These are phyloP conservation scores for Odontothrips loti DNA, from an alignment of 2,888 invertebrate species.

Conservation along the genomic window DNA sequence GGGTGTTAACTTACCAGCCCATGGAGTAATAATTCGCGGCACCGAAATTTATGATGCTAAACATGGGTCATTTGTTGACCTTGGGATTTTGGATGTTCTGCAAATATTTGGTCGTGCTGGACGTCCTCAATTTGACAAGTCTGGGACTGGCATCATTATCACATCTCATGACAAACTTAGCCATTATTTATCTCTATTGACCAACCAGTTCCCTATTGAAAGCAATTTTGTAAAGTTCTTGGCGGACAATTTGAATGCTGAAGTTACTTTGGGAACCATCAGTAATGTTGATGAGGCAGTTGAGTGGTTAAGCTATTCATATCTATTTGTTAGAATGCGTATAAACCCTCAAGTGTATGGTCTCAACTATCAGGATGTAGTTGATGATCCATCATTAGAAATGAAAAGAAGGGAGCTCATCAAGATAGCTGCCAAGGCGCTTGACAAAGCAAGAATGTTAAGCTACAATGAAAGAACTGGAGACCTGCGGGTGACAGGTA, in stretches of 20 bases:
- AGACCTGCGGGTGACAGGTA: conserved; percentile 56
- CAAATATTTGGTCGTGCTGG: conserved; percentile 99
- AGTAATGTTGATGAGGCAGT: conserved; percentile 93
- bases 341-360: conserved; percentile 82
- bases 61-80: conserved; percentile 86
- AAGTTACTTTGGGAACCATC: conserved; percentile 94
- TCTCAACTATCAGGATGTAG: conserved; percentile 55
- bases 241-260: conserved; percentile 96
- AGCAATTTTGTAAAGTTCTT: conserved; percentile 90
- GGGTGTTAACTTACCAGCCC: conserved; percentile 99
- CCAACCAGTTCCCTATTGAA: conserved; percentile 97
- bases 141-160: conserved; percentile 93
- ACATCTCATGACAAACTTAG: conserved; percentile 87
- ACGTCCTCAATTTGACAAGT: conserved; percentile 92
- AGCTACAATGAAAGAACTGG: conserved; percentile 81
- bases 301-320: conserved; percentile 96
- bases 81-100: conserved; percentile 94
- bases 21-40: conserved; percentile 93
- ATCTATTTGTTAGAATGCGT: conserved; percentile 89
- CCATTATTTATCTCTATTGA: conserved; percentile 88
- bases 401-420: conserved; percentile 73
- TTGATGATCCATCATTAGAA: conserved; percentile 77
- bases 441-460: conserved; percentile 93
- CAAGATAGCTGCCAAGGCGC: conserved; percentile 69
- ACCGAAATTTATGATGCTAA: conserved; percentile 97